These are phyloP conservation scores for Cephalotes varians DNA, from an alignment of 2,888 invertebrate genomes.

Conservation along the genomic window DNA sequence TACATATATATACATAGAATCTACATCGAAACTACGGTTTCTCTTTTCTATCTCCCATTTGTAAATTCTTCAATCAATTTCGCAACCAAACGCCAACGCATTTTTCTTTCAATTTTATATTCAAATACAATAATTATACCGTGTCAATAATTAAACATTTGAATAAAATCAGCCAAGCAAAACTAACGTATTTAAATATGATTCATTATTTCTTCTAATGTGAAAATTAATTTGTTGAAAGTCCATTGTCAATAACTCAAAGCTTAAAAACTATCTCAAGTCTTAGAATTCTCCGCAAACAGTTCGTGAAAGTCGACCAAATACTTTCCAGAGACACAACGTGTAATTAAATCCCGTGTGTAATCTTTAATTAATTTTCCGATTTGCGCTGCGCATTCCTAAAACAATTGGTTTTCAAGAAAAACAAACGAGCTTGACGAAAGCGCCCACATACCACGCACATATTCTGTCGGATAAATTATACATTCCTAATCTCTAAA, in stretches of 20 bases:
- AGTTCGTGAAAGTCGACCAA: conserved; percentile 63
- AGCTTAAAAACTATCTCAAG: neutral
- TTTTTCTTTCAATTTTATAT: neutral
- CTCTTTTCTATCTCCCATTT: neutral
- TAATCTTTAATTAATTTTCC: conserved; percentile 66
- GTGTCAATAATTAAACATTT: neutral
- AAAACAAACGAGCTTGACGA: conserved; percentile 15
- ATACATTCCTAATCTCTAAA: neutral
- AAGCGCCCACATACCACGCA: neutral
- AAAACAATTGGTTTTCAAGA: conserved; percentile 39
- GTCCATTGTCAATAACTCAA: neutral
- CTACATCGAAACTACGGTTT: conserved; percentile 25
- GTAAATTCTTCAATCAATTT: conserved; percentile 20
- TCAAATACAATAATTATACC: neutral
- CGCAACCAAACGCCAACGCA: neutral
- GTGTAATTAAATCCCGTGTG: conserved; percentile 11
- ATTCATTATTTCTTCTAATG: neutral
- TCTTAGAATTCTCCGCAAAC: conserved; percentile 37
- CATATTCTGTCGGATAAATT: neutral
- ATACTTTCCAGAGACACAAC: conserved; percentile 48
- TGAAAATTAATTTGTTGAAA: neutral
- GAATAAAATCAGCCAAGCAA: neutral
- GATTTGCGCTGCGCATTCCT: conserved; percentile 51
- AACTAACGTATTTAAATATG: neutral
- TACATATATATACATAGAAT: neutral